Percentiles rank a stretch among this genome's conserved stretches.
Conservation (phyloP, 1,140 invertebrate species). For the Gryllus bimaculatus region DNA sequence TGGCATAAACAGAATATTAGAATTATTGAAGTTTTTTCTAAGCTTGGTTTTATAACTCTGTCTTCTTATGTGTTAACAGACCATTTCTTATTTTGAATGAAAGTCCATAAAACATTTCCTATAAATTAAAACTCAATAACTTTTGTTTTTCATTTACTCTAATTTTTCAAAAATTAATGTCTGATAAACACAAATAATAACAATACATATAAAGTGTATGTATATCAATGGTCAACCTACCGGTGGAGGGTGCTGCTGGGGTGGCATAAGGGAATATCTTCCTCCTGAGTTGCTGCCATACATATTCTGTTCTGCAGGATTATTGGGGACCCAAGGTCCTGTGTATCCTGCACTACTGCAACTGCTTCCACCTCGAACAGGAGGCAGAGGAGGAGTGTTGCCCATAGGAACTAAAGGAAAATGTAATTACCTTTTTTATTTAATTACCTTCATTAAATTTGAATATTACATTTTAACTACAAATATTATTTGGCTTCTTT, state of each 20-base stretch:
- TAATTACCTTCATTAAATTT: not conserved
- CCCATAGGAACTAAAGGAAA: not conserved
- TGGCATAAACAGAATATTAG: no score
- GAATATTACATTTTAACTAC: not conserved
- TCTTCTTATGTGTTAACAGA: no score
- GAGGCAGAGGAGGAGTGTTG: constrained; percentile 9
- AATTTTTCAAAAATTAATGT: no score
- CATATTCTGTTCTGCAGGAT: not conserved
- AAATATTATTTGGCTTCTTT: no score
- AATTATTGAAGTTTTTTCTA: no score
- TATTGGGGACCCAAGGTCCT: not conserved
- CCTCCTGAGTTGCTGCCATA: constrained; percentile 1
- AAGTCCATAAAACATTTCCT: no score
- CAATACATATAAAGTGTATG: not conserved
- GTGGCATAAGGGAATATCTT: constrained; percentile 14
- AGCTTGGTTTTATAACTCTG: no score
- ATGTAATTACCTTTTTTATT: not conserved
- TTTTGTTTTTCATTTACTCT: no score
- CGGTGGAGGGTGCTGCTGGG: constrained; percentile 19
- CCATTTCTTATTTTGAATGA: no score
- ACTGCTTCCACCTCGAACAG: constrained; percentile 16
- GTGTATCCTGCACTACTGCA: constrained; percentile 13
- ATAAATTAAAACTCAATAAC: no score
- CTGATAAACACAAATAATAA: no score
- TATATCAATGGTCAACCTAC: constrained; percentile 12